A percentile compares a stretch with the other conserved stretches of the same genome.
phyloP scores from a whole-genome alignment of 2,888 invertebrate species.

The Cosmia pyralina region DNA sequence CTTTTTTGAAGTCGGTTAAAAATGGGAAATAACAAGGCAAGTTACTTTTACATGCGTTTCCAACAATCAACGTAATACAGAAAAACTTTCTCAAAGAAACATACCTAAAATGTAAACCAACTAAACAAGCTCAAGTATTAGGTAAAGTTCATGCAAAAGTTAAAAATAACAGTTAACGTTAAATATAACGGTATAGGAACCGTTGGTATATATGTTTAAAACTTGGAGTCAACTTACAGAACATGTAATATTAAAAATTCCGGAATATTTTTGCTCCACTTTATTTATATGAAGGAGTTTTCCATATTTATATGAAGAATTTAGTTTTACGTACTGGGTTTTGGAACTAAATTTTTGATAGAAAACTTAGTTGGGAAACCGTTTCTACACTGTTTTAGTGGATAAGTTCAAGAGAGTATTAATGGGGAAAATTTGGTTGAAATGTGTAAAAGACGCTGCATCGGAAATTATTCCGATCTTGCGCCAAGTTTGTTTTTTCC shows the following conservation, averaged over 20 bases:
- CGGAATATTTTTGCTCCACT: constrained; percentile 33
- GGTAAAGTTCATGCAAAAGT: constrained; percentile 28
- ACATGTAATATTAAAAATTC: constrained; percentile 46
- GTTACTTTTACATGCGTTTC: neutral
- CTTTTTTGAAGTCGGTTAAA: no score
- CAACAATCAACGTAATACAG: neutral
- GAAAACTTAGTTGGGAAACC: constrained; percentile 35
- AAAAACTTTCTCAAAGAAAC: neutral
- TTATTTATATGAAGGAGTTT: constrained; percentile 42
- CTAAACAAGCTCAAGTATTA: constrained; percentile 17
- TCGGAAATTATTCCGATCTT: neutral
- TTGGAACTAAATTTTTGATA: constrained; percentile 43
- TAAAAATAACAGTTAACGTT: constrained; percentile 55
- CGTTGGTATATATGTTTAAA: constrained; percentile 35
- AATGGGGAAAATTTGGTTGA: constrained; percentile 20
- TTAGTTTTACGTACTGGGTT: constrained; percentile 38
- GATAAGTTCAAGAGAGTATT: constrained; percentile 36
- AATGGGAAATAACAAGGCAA: neutral
- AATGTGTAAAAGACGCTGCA: neutral
- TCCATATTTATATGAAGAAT: constrained; percentile 48
- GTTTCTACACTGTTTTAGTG: constrained; percentile 35
- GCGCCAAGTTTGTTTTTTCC: neutral
- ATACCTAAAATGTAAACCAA: neutral
- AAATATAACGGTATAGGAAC: constrained; percentile 42
- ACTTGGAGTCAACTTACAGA: constrained; percentile 36